These are phyloP conservation scores for Muschampia plurimacula DNA, from an alignment of 2,888 invertebrate species.

Conservation along the genomic window DNA sequence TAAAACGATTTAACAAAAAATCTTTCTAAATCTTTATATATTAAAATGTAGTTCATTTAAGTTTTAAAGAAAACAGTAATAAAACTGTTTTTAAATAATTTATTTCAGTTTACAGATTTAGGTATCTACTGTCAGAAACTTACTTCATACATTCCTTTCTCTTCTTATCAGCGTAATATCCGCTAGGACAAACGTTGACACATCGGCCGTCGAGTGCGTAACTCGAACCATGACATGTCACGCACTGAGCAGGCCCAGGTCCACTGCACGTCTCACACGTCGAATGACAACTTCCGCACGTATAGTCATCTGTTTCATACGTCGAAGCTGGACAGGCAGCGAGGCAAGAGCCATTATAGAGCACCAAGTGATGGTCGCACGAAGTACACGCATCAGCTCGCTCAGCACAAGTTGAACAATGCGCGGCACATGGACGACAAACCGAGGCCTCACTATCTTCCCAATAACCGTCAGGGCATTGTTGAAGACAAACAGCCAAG, in stretches of 20 bases:
- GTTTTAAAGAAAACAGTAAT: background rate
- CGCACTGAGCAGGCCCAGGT: constrained; percentile 91
- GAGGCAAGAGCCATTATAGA: constrained; percentile 92
- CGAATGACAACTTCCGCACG: constrained; percentile 92
- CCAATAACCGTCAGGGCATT: constrained; percentile 96
- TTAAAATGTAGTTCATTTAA: no score
- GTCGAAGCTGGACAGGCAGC: constrained; percentile 93
- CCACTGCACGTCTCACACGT: constrained; percentile 94
- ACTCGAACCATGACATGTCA: constrained; percentile 90
- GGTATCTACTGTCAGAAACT: constrained; percentile 49
- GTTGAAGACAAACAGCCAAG: constrained; percentile 94
- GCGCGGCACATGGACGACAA: constrained; percentile 94
- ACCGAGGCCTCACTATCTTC: constrained; percentile 91
- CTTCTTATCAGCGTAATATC: constrained; percentile 91
- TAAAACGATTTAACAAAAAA: no score
- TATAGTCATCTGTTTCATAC: constrained; percentile 95
- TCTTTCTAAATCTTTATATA: no score
- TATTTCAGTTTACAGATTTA: background rate
- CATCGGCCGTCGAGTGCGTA: constrained; percentile 91
- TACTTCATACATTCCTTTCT: constrained; percentile 91
- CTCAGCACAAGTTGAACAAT: constrained; percentile 94
- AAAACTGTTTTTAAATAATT: background rate
- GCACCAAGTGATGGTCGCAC: constrained; percentile 94
- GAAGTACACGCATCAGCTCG: constrained; percentile 93
- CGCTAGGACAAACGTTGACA: constrained; percentile 89